Conservation (phyloP, 2,797 vertebrate species). For the Dermochelys coriacea region DNA sequence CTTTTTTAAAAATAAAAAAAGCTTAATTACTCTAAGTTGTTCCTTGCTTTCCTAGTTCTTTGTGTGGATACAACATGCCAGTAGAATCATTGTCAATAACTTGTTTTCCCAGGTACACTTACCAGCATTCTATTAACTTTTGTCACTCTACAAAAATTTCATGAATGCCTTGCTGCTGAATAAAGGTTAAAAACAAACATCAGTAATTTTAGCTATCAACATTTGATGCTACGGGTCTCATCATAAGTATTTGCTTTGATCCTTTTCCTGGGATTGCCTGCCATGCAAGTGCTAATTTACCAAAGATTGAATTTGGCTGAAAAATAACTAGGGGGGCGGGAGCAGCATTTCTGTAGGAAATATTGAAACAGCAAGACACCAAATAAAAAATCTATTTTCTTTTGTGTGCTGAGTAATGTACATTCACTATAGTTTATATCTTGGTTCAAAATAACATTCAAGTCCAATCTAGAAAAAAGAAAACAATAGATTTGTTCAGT, state of each 20-base stretch:
- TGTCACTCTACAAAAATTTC: neutral
- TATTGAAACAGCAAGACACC: neutral
- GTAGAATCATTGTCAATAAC: conserved; percentile 31
- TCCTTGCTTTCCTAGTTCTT: neutral
- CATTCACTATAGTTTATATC: conserved; percentile 6
- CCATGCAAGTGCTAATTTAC: conserved; percentile 35
- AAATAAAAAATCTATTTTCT: conserved; percentile 37
- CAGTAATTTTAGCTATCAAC: conserved; percentile 43
- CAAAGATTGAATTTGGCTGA: conserved; percentile 2
- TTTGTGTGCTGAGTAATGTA: conserved; percentile 4
- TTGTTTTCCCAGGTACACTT: neutral
- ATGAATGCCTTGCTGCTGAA: neutral
- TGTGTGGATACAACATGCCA: conserved; percentile 9
- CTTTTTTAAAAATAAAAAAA: conserved; percentile 24
- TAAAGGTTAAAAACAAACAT: conserved; percentile 35
- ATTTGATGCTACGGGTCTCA: neutral
- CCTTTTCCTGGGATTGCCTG: conserved; percentile 13
- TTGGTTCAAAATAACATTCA: conserved; percentile 26
- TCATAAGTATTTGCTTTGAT: neutral
- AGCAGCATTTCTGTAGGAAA: neutral
- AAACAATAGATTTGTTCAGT: conserved; percentile 20
- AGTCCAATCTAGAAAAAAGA: conserved; percentile 1
- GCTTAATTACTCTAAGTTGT: neutral
- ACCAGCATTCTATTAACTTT: conserved; percentile 27
- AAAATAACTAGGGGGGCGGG: neutral